Evolutionary conservation across 2,113 vertebrate species (phyloP).

Genomic region (Silurus meridionalis): DNA sequence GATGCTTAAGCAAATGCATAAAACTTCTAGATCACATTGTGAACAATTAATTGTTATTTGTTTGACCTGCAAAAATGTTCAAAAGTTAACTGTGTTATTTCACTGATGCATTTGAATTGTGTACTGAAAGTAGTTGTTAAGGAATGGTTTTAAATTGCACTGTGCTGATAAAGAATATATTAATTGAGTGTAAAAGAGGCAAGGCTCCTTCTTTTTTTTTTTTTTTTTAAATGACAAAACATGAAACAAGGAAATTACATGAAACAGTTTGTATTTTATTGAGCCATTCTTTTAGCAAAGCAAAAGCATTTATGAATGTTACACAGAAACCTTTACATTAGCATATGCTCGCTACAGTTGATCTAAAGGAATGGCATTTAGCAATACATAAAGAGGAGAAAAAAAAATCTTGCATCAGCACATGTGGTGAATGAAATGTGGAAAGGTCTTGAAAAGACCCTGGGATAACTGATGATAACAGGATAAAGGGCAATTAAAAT

Average conservation of each 20-base stretch:
- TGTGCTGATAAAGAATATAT: too few species aligned
- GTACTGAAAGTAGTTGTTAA: background rate
- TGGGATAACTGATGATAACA: background rate
- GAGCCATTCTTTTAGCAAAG: background rate
- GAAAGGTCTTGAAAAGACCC: slow-evolving; percentile 28
- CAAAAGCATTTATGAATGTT: slow-evolving; percentile 24
- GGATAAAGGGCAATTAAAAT: slow-evolving; percentile 1
- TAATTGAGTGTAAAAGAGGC: too few species aligned
- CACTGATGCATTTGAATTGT: background rate
- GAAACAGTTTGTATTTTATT: background rate
- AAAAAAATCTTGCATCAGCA: slow-evolving; percentile 14
- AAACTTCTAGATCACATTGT: background rate
- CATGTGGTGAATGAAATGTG: slow-evolving; percentile 11
- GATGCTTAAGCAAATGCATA: background rate
- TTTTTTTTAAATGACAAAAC: background rate
- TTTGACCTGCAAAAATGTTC: background rate
- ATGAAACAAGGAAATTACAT: background rate
- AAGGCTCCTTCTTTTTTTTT: background rate
- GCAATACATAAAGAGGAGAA: background rate
- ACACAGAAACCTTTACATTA: slow-evolving; percentile 19
- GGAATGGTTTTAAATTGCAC: background rate
- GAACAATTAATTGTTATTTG: background rate
- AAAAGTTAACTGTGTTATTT: background rate
- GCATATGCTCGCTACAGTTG: slow-evolving; percentile 1
- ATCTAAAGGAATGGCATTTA: background rate